Conservation (phyloP, 2,113 vertebrate genomes). For the Nematolebias whitei region DNA sequence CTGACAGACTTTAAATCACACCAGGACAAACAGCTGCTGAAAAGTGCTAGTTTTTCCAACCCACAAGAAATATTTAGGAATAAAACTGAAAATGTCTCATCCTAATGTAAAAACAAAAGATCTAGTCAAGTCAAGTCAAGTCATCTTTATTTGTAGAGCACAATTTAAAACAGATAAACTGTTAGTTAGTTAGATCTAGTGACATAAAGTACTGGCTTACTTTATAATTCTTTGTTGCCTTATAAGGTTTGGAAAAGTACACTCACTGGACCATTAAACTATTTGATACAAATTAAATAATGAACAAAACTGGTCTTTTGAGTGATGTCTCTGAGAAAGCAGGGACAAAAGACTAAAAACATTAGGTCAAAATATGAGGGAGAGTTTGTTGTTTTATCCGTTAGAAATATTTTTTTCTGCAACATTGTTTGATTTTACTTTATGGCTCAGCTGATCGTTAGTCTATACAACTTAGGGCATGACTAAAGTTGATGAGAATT, state of each 20-base stretch:
- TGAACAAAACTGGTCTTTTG: constrained; percentile 19
- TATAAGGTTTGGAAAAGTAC: constrained; percentile 60
- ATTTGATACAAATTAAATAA: constrained; percentile 34
- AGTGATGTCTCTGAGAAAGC: constrained; percentile 24
- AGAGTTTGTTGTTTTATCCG: neutral
- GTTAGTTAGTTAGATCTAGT: too few species aligned
- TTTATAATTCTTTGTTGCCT: constrained; percentile 40
- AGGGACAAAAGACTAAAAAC: neutral
- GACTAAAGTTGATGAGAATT: too few species aligned
- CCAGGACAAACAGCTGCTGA: constrained; percentile 25
- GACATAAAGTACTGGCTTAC: too few species aligned
- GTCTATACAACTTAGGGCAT: too few species aligned
- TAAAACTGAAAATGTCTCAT: too few species aligned
- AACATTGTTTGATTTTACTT: too few species aligned
- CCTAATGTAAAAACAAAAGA: neutral
- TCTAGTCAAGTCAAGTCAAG: too few species aligned
- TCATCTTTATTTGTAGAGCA: too few species aligned
- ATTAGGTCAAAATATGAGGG: neutral
- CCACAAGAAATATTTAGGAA: constrained; percentile 6
- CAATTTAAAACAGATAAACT: too few species aligned
- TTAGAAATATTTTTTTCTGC: too few species aligned
- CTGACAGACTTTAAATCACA: constrained; percentile 44
- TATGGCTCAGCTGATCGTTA: too few species aligned
- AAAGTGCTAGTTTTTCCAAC: neutral
- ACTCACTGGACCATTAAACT: constrained; percentile 36